Conservation (phyloP, 64 coral and sea anemone genomes). For the Stichodactyla helianthus region DNA sequence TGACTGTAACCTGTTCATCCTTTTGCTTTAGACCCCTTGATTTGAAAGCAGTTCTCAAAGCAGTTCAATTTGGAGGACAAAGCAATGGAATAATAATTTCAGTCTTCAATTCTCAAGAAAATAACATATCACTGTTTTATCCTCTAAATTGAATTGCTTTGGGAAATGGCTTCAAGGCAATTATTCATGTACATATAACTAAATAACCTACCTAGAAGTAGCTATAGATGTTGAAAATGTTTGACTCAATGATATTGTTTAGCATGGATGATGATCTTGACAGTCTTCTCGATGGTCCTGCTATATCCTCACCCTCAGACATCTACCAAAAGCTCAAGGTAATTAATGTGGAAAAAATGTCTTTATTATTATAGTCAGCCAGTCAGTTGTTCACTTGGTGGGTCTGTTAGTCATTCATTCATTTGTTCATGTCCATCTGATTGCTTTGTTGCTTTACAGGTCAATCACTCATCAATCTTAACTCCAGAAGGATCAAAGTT, state of each 20-base stretch:
- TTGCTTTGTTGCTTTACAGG: not conserved
- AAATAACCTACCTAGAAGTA: no score
- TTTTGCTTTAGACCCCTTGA: no score
- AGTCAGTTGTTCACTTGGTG: not conserved
- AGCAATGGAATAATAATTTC: no score
- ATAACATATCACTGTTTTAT: no score
- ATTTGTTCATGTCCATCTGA: not conserved
- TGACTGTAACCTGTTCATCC: not conserved
- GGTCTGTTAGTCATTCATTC: not conserved
- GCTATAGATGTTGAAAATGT: not conserved
- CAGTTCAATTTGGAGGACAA: no score
- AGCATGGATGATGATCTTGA: conserved; percentile 53
- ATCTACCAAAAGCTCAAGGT: conserved; percentile 74
- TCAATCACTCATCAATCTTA: conserved; percentile 2
- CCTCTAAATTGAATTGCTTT: no score
- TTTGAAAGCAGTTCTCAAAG: no score
- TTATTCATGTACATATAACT: not conserved
- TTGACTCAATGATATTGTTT: not conserved
- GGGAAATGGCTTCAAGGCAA: no score
- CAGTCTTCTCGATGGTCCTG: conserved; percentile 39
- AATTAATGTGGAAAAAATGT: not conserved
- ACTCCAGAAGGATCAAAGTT: conserved; percentile 14
- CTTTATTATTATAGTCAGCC: no score
- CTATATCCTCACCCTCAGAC: conserved; percentile 45
- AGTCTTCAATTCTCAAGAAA: no score